These are phyloP conservation scores for Lasioglossum villosulum DNA, from an alignment of 2,888 invertebrate genomes.

Conservation along the genomic window DNA sequence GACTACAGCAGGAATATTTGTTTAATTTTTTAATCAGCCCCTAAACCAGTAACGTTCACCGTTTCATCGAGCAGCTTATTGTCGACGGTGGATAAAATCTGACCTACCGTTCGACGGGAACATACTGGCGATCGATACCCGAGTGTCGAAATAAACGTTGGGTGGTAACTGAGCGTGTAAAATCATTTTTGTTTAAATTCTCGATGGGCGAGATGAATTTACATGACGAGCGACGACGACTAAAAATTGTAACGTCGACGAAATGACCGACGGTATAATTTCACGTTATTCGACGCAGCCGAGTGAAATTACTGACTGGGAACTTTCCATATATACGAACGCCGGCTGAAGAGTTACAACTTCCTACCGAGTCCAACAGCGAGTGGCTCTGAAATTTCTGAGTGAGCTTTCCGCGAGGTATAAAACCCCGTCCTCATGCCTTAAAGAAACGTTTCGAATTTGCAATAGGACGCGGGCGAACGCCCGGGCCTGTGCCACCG, in stretches of 20 bases:
- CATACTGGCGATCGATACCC: slow-evolving; percentile 10
- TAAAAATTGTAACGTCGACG: slow-evolving; percentile 1
- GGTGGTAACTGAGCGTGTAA: neutral
- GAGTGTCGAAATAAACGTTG: neutral
- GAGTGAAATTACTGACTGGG: neutral
- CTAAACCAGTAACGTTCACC: neutral
- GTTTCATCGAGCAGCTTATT: neutral
- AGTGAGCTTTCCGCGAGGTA: slow-evolving; percentile 13
- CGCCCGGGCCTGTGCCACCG: slow-evolving; percentile 13
- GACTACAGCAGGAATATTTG: neutral
- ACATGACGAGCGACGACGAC: too few relatives aligned
- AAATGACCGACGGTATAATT: neutral
- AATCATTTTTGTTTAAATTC: neutral
- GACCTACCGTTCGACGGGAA: neutral
- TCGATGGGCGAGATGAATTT: neutral
- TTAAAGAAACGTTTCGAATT: slow-evolving; percentile 59
- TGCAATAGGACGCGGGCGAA: slow-evolving; percentile 49
- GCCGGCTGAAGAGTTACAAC: slow-evolving; percentile 1
- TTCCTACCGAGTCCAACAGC: neutral
- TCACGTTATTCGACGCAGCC: neutral
- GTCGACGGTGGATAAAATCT: slow-evolving; percentile 13
- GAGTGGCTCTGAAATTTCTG: slow-evolving; percentile 23
- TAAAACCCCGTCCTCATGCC: slow-evolving; percentile 50
- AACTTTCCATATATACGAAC: slow-evolving; percentile 5
- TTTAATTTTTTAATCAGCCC: neutral